These are phyloP conservation scores for Zele albiditarsus DNA, from an alignment of 2,888 invertebrate species.

Conservation along the genomic window DNA sequence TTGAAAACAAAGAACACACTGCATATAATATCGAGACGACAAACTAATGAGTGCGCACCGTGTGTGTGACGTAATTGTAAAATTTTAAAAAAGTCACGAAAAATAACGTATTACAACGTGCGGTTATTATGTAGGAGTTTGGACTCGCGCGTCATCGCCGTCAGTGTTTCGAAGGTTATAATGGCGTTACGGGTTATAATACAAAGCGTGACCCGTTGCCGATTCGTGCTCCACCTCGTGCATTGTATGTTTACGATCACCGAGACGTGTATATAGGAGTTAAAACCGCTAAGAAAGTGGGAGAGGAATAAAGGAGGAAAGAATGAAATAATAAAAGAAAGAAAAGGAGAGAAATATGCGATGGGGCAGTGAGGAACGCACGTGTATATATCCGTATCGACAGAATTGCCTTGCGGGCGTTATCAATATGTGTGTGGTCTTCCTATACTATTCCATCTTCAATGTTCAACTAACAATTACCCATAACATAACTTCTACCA, in stretches of 20 bases:
- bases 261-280: slow-evolving; percentile 4
- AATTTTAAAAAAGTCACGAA: slow-evolving; percentile 70
- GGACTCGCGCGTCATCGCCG: slow-evolving; percentile 43
- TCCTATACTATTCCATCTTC: slow-evolving; percentile 38
- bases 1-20: neutral
- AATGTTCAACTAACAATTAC: neutral
- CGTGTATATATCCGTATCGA: slow-evolving; percentile 67
- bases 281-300: slow-evolving; percentile 25
- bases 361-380: slow-evolving; percentile 1
- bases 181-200: slow-evolving; percentile 64
- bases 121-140: neutral
- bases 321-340: slow-evolving; percentile 2
- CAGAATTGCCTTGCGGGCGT: slow-evolving; percentile 59
- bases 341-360: slow-evolving; percentile 30
- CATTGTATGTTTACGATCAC: slow-evolving; percentile 64
- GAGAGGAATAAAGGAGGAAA: slow-evolving; percentile 42
- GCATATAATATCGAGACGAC: slow-evolving; percentile 1
- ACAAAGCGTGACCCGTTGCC: slow-evolving; percentile 58
- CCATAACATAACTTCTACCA: slow-evolving; percentile 15
- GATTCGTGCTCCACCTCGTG: slow-evolving; percentile 57
- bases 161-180: slow-evolving; percentile 49
- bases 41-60: neutral
- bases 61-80: slow-evolving; percentile 68
- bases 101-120: neutral
- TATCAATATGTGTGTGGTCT: slow-evolving; percentile 63